Conservation (phyloP, 2,888 invertebrate species). For the Lycaena phlaeas region DNA sequence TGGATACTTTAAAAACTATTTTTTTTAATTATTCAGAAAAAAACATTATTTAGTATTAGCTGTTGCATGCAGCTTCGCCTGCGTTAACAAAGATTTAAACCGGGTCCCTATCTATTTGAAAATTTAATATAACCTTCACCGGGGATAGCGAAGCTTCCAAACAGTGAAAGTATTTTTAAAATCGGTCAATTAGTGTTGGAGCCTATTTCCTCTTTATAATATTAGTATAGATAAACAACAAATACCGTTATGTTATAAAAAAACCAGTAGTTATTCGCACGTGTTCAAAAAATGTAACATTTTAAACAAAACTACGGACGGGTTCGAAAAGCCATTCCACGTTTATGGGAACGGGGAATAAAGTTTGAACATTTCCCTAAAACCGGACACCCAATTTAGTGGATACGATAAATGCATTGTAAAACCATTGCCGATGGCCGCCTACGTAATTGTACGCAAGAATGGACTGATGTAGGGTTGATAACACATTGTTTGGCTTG, state of each 20-base stretch:
- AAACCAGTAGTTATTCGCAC: constrained; percentile 1
- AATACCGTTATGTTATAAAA: not conserved
- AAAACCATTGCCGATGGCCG: constrained; percentile 28
- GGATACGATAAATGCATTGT: constrained; percentile 46
- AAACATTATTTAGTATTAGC: too few species aligned
- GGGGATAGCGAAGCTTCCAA: too few species aligned
- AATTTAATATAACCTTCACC: too few species aligned
- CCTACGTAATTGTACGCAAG: constrained; percentile 37
- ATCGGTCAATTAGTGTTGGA: too few species aligned
- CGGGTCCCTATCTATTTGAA: too few species aligned
- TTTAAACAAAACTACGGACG: not conserved
- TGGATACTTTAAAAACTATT: too few species aligned
- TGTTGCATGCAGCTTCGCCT: too few species aligned
- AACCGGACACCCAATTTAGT: constrained; percentile 48
- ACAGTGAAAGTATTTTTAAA: too few species aligned
- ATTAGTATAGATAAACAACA: too few species aligned
- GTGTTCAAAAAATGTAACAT: constrained; percentile 2
- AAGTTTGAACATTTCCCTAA: constrained; percentile 56
- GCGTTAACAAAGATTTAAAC: too few species aligned
- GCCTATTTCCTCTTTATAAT: too few species aligned
- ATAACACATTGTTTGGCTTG: constrained; percentile 52
- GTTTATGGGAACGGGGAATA: constrained; percentile 44
- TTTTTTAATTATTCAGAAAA: too few species aligned
- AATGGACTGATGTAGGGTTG: constrained; percentile 44
- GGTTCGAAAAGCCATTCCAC: constrained; percentile 8